Evolutionary conservation across 2,797 vertebrate genomes (phyloP).

Genomic region (Enteromius fasciolatus): DNA sequence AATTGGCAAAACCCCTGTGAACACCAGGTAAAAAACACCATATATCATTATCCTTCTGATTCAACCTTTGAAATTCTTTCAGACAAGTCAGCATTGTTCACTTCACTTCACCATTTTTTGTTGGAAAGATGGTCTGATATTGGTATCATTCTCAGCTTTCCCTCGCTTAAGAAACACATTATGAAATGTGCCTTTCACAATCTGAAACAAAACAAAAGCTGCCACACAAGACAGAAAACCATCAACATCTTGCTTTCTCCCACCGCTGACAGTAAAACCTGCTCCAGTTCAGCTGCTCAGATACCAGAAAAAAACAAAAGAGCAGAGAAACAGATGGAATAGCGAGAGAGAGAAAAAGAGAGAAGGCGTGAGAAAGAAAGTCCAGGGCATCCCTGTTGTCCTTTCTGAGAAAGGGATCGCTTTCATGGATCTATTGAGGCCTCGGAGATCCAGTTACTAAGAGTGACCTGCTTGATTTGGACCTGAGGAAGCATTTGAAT

Average conservation of each 20-base stretch:
- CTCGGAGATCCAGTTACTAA: conserved; percentile 71
- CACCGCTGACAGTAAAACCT: conserved; percentile 15
- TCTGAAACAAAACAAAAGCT: conserved; percentile 45
- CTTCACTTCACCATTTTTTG: conserved; percentile 5
- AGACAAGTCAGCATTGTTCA: conserved; percentile 25
- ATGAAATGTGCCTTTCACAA: conserved; percentile 27
- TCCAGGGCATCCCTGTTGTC: conserved; percentile 65
- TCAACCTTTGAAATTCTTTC: background rate
- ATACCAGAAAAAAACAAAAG: conserved; percentile 17
- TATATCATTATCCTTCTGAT: background rate
- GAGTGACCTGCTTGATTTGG: conserved; percentile 67
- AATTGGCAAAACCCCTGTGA: background rate
- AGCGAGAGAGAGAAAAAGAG: background rate
- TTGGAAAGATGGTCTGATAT: conserved; percentile 24
- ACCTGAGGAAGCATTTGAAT: conserved; percentile 66
- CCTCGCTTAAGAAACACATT: background rate
- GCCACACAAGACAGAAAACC: conserved; percentile 33
- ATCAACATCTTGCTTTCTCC: conserved; percentile 17
- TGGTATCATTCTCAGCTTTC: conserved; percentile 9
- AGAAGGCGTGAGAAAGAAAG: conserved; percentile 29
- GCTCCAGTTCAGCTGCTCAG: conserved; percentile 37
- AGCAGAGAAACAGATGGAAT: conserved; percentile 25
- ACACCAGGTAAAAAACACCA: background rate
- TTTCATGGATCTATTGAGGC: conserved; percentile 75
- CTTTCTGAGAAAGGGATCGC: conserved; percentile 69